A percentile compares a stretch with the other conserved stretches of the same genome.
Evolutionary conservation across 2,797 vertebrate species (phyloP).

Genomic region (Pyrrhura leucotis): DNA sequence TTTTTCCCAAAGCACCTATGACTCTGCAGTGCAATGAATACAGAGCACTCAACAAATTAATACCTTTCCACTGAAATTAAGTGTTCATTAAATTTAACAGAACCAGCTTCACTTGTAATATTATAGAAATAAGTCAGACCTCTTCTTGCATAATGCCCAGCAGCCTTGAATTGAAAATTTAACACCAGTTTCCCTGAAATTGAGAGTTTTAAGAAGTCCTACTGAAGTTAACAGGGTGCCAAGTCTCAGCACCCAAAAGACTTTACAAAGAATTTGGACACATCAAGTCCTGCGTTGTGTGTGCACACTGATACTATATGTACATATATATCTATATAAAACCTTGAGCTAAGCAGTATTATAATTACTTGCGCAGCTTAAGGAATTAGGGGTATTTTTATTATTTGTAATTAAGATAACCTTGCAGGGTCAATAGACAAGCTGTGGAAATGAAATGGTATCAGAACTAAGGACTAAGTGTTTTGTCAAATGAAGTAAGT

Average conservation of each 20-base stretch:
- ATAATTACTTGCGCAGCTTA: conserved; percentile 20
- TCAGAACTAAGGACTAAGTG: neutral
- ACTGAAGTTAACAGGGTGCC: neutral
- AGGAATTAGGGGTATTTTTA: conserved; percentile 17
- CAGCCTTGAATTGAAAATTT: neutral
- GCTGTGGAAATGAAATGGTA: conserved; percentile 7
- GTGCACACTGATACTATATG: neutral
- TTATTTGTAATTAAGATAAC: conserved; percentile 46
- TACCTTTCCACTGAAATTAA: neutral
- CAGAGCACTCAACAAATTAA: neutral
- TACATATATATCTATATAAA: neutral
- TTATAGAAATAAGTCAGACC: neutral
- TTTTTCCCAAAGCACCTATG: neutral
- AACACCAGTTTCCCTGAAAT: neutral
- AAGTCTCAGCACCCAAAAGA: neutral
- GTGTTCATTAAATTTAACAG: neutral
- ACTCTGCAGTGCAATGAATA: neutral
- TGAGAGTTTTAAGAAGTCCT: neutral
- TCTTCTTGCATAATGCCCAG: neutral
- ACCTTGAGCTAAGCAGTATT: neutral
- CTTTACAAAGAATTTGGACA: neutral
- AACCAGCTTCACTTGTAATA: neutral
- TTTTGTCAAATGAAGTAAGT: neutral
- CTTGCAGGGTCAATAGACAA: conserved; percentile 47
- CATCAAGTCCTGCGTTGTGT: neutral